These are phyloP conservation scores for Drosophila austrosaltans DNA, from an alignment of 2,888 invertebrate genomes.

Conservation along the genomic window DNA sequence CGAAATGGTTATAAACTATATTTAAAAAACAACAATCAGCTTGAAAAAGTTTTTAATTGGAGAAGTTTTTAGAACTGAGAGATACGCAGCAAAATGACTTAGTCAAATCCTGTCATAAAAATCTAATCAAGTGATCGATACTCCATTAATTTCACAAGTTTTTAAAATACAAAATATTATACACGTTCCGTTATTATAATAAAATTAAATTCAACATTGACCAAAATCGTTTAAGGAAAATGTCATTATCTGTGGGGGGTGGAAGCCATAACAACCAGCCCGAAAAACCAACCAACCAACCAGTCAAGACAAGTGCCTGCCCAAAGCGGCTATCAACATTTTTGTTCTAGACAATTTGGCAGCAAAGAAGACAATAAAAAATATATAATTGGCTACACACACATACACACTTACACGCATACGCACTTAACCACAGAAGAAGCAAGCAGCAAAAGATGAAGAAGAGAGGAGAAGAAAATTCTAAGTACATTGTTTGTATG, in stretches of 20 bases:
- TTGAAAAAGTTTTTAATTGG: too few relatives aligned
- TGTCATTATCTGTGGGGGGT: slow-evolving; percentile 1
- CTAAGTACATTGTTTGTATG: slow-evolving; percentile 1
- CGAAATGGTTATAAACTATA: too few relatives aligned
- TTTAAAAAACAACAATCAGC: too few relatives aligned
- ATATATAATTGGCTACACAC: slow-evolving; percentile 63
- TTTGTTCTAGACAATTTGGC: slow-evolving; percentile 71
- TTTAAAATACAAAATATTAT: not conserved
- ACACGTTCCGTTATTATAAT: not conserved
- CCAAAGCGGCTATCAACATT: slow-evolving; percentile 59
- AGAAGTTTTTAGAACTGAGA: too few relatives aligned
- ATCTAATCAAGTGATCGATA: too few relatives aligned
- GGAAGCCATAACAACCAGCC: not conserved
- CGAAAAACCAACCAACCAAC: not conserved
- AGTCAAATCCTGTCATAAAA: too few relatives aligned
- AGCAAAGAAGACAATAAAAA: slow-evolving; percentile 63
- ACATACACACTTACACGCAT: slow-evolving; percentile 15
- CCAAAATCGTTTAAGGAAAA: slow-evolving; percentile 1
- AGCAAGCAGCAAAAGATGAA: slow-evolving; percentile 2
- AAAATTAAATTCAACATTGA: not conserved
- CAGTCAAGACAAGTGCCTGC: slow-evolving; percentile 49
- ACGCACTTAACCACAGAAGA: slow-evolving; percentile 18
- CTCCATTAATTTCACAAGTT: not conserved
- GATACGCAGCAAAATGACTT: too few relatives aligned
- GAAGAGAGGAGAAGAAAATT: slow-evolving; percentile 9